Base-by-base conservation (phyloP, 2,888 invertebrate genomes). In the Isoperla grammatica region DNA sequence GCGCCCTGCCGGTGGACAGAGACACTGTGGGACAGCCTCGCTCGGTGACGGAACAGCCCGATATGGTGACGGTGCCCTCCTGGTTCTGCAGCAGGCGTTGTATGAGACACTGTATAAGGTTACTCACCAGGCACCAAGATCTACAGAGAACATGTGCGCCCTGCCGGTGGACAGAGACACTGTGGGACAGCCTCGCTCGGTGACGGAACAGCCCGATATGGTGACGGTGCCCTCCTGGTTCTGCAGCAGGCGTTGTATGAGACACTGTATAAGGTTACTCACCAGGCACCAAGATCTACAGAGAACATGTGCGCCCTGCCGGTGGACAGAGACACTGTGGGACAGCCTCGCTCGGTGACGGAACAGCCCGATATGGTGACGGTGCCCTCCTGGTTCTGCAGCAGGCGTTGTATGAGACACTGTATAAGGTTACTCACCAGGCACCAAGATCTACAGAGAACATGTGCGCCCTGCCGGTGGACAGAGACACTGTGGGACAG, bases 261-360 rank as follows among this genome's bases (percentile, higher is more conserved):
- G n/a, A n/a, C n/a, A n/a, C n/a, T n/a, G n/a, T n/a, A n/a, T n/a
- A n/a, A n/a, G n/a, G n/a, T n/a, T 81, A 79, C 76, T 79, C 76
- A 85, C 94, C 90, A 87, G 4, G 86, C 79, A 68, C 82, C 82
- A 69, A 95, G 78, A 69, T 87, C 85, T 65, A 82, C 78, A 67
- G 88, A 87, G 73, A 88, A 95, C 60, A 90, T 86, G 70, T 88
- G 95, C 1, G 92, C 88, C 71, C 87, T 86, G 20, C 92, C 91
- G 71, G 88, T 91, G 35, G 86, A 87, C 37, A 95, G 80, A n/a
- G 88, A 83, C 64, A 96, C 79, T 71, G 94, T 80, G 0, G 95
- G 94, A 70, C 86, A 82, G 22, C 90, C 90, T 63, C 87, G 84
- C 63, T 89, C 85, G 12, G 87, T 78, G 68, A 70, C 74, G 66